phyloP scores from a whole-genome alignment of 2,797 vertebrate species.

The Myiotriccus ornatus region DNA sequence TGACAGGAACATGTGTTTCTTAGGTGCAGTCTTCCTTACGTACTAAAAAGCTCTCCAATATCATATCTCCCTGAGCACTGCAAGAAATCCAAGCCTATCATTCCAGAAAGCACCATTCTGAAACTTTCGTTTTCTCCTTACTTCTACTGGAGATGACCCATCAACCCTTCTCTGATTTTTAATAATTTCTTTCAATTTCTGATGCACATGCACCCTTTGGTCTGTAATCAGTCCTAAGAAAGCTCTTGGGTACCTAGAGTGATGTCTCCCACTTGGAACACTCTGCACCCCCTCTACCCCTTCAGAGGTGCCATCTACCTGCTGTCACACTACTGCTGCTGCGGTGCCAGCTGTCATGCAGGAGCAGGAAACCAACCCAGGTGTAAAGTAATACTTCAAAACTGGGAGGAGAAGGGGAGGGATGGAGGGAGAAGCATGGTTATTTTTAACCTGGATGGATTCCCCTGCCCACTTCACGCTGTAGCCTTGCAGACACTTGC shows the following conservation, averaged over 20 bases:
- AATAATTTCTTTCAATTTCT: not conserved
- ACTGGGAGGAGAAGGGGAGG: not conserved
- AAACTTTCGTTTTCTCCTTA: not conserved
- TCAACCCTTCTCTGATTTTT: not conserved
- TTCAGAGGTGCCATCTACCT: not conserved
- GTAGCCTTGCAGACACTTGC: not conserved
- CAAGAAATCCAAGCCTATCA: not conserved
- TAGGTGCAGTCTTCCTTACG: not conserved
- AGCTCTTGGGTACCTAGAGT: not conserved
- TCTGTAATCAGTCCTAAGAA: not conserved
- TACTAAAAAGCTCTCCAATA: not conserved
- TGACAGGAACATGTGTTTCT: not conserved
- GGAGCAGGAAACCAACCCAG: not conserved
- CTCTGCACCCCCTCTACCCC: not conserved
- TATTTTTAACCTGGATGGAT: not conserved
- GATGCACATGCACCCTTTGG: not conserved
- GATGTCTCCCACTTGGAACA: not conserved
- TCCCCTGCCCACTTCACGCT: not conserved
- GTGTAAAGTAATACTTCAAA: not conserved
- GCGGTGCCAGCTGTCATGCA: fast-evolving
- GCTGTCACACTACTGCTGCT: not conserved
- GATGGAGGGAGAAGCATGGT: not conserved
- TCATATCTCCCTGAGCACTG: not conserved
- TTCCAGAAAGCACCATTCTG: not conserved
- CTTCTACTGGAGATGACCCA: not conserved